Evolutionary conservation across 2,888 invertebrate species (phyloP).

Genomic region (Teinopalpus imperialis): DNA sequence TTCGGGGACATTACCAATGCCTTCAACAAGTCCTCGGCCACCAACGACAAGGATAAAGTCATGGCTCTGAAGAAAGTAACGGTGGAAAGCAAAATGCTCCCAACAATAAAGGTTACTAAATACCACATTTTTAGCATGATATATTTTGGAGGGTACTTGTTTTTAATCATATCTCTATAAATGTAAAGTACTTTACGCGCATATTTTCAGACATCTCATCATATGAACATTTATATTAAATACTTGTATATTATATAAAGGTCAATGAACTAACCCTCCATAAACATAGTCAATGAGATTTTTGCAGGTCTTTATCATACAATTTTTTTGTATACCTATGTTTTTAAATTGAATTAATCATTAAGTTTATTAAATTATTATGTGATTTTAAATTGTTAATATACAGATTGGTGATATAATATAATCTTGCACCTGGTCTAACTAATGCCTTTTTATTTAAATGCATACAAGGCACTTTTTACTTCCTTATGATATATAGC

Average conservation of each 20-base stretch:
- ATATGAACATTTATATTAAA: too few species aligned
- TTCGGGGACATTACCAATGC: slow-evolving; percentile 94
- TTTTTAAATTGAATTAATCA: too few species aligned
- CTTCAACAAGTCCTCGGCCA: slow-evolving; percentile 63
- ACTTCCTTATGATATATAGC: too few species aligned
- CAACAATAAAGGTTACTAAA: slow-evolving; percentile 64
- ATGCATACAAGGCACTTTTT: too few species aligned
- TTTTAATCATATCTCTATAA: slow-evolving; percentile 21
- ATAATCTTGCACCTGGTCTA: too few species aligned
- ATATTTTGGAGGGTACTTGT: slow-evolving; percentile 19
- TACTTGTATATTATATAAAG: slow-evolving; percentile 22
- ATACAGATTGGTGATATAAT: too few species aligned
- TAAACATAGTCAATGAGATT: slow-evolving; percentile 28
- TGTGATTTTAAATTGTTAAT: too few species aligned
- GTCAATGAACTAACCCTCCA: slow-evolving; percentile 67
- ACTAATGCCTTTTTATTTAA: too few species aligned
- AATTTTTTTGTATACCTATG: too few species aligned
- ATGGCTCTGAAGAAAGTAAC: slow-evolving; percentile 74
- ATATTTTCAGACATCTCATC: too few species aligned
- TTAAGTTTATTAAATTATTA: too few species aligned
- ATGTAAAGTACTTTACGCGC: too few species aligned
- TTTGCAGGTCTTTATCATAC: slow-evolving; percentile 1
- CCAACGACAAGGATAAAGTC: slow-evolving; percentile 63
- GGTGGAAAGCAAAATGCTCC: slow-evolving; percentile 73
- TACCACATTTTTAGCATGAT: slow-evolving; percentile 22